Evolutionary conservation across 2,888 invertebrate species (phyloP).

Genomic region (Cremastobaeus sp.): DNA sequence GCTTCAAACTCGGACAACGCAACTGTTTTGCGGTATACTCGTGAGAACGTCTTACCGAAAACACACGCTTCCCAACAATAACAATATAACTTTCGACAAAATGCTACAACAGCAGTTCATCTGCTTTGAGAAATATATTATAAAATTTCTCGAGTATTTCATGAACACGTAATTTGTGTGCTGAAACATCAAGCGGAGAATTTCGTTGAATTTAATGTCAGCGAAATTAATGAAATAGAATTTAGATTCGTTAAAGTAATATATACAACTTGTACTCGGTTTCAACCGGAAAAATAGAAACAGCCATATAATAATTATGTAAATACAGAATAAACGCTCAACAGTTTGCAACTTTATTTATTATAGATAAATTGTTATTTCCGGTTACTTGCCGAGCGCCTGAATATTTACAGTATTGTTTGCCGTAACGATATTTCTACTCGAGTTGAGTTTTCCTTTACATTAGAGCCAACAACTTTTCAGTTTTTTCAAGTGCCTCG

Average conservation of each 20-base stretch:
- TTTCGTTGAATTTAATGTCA: too few relatives aligned
- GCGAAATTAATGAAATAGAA: too few relatives aligned
- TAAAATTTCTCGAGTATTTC: too few relatives aligned
- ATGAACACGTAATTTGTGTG: too few relatives aligned
- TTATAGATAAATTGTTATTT: conserved; percentile 37
- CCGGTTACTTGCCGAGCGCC: conserved; percentile 7
- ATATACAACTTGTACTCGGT: too few relatives aligned
- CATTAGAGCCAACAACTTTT: conserved; percentile 10
- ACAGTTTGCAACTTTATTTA: conserved; percentile 29
- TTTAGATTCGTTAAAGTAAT: too few relatives aligned
- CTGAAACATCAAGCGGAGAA: too few relatives aligned
- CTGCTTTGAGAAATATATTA: neutral
- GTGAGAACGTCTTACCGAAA: conserved; percentile 49
- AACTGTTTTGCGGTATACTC: conserved; percentile 42
- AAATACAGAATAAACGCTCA: conserved; percentile 9
- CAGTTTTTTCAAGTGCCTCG: conserved; percentile 20
- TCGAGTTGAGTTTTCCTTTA: conserved; percentile 29
- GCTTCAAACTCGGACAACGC: conserved; percentile 52
- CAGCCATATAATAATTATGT: too few relatives aligned
- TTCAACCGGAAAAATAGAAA: too few relatives aligned
- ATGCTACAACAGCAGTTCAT: conserved; percentile 6
- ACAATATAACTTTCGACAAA: conserved; percentile 35
- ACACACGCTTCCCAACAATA: conserved; percentile 41
- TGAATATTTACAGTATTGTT: conserved; percentile 37
- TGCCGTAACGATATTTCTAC: conserved; percentile 27